Evolutionary conservation across 2,113 vertebrate genomes (phyloP), one percentile per base, ranked within the genome.

Genomic region (Triplophysa tibetana): DNA sequence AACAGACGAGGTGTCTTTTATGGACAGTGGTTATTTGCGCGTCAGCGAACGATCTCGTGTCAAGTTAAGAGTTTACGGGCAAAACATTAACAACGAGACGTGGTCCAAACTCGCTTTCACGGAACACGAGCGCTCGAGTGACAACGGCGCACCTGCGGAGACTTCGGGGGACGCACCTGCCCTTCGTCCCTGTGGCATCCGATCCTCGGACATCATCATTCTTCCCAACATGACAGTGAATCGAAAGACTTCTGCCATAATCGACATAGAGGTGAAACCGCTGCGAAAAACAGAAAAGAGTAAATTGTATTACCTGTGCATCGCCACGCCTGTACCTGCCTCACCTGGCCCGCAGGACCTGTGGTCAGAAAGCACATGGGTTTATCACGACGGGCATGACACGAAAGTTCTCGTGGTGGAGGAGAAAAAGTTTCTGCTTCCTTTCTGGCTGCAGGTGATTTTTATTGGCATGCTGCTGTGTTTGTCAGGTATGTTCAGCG

Each of bases 71-170:
- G 73, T 86, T 76, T 86, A 83, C 64, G 84, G 84, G 62, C 82
- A 86, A 79, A 83, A 86, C 79, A 83, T 86, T 69, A 86, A 86
- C 68, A 86, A 86, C 82, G 84, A 86, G 82, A 81, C 82, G 70
- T 86, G 84, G 84, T 83, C 84, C 79, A 86, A 83, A 78, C 81
- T 86, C 69, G 79, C 84, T 4, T 86, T 86, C 68, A 86, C 84
- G 45, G 84, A 86, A 52, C 84, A 86, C 62, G 58, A 50, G 68
- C 74, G 73, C 54, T 50, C 67, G 62, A 67, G 52, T 77, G 81
- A 41, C 75, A 38, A 69, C n/a, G 56, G 26, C 43, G 54, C 67
- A 16, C 8, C 67, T 48, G 62, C 17, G 33, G 63, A 66, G 61
- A 78, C 16, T 64, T 64, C 24, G 16, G 61, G 17, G 23, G 83